phyloP scores from a whole-genome alignment of 2,113 vertebrate genomes.

The Ceratotherium simum region DNA sequence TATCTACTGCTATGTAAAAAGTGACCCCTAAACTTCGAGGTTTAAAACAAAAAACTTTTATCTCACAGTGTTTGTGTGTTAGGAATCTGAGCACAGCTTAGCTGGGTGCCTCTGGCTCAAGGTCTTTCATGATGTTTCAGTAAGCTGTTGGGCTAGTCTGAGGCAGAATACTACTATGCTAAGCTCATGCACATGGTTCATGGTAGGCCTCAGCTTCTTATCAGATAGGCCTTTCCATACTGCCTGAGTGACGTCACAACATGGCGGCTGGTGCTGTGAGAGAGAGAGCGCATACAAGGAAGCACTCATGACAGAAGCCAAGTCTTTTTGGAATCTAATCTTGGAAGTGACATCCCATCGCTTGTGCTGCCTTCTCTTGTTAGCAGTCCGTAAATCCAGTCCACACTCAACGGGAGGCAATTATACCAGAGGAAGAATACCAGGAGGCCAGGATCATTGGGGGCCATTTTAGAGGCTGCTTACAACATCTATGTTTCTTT shows the following conservation, averaged over 20 bases:
- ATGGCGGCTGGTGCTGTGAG: not conserved
- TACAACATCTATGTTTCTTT: not conserved
- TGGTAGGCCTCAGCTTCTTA: not conserved
- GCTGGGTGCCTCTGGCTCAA: not conserved
- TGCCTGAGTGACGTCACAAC: not conserved
- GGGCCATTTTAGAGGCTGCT: not conserved
- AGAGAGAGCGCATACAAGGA: not conserved
- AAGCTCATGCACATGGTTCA: fast-evolving
- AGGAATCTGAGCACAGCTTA: not conserved
- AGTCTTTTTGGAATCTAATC: not conserved
- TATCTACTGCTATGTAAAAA: not conserved
- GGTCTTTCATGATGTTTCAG: not conserved
- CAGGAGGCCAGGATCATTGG: not conserved
- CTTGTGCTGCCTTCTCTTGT: not conserved
- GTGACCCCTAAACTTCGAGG: not conserved
- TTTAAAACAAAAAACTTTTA: not conserved
- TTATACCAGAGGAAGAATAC: not conserved
- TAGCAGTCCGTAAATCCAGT: not conserved
- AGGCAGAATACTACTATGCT: not conserved
- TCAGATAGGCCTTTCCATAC: not conserved
- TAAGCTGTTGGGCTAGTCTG: not conserved
- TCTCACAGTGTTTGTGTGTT: fast-evolving
- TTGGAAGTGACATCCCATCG: not conserved
- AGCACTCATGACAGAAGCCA: not conserved
- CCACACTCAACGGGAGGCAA: not conserved